Evolutionary conservation across 2,113 vertebrate species (phyloP), one percentile per base, ranked within the genome.

Genomic region (Phrynosoma blainvillii): DNA sequence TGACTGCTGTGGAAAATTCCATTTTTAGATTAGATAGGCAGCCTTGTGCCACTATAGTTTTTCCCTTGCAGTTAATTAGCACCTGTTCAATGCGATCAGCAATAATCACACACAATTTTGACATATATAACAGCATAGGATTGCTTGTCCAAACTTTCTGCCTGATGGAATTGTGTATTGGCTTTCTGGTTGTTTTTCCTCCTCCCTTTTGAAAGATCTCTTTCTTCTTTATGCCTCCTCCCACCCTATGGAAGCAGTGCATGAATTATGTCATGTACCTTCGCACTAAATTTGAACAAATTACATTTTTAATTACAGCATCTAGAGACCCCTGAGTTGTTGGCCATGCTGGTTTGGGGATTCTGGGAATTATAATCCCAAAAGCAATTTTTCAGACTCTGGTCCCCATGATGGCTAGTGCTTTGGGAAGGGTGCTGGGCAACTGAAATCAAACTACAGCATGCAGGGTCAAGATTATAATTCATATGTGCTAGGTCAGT

Each of bases 21-120:
- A 88, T 88, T 88, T 30, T 80, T 65, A 70, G 27, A 18, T 88
- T 81, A 90, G 27, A 68, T 16, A 52, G 3, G 74, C 2, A 82
- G 84, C 8, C 0, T 0, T 80, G 71, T 32, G 0, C 23, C 82
- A 59, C 14, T 73, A 77, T 47, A 47, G 3, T n/a, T 73, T 27
- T 42, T 5, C 62, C 16, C 76, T 30, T 40, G 21, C 21, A 62
- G 56, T 47, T 30, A 36, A 89, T 87, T 81, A 68, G n/a, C 13
- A 87, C 32, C 18, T 14, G 0, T 77, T 91, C 65, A 87, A 9
- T 8, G 13, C 0, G 42, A 23, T 42, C 68, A 86, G 40, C 27
- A 30, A 91, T 7, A 86, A 47, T 84, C n/a, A 83, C 30, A 62
- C 68, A 23, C 65, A 79, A 91, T 74, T 65, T 30, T 68, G 14